Conservation (phyloP, 2,113 vertebrate species). For the Fulmarus glacialis region DNA sequence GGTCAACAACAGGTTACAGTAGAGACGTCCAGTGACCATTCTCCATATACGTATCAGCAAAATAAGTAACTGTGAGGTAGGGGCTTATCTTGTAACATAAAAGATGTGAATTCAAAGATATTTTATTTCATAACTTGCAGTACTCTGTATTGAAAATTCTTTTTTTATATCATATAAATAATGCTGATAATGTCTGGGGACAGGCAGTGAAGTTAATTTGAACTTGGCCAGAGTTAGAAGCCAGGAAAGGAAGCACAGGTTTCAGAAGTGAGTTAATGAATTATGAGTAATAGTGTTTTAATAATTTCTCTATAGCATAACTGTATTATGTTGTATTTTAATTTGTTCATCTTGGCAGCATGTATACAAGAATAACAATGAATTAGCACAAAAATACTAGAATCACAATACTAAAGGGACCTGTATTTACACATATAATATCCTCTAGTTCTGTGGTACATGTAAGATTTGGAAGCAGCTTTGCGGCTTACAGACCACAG, state of each 20-base stretch:
- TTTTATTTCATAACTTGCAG: neutral
- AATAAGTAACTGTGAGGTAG: constrained; percentile 93
- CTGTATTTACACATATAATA: neutral
- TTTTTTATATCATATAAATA: neutral
- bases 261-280: neutral
- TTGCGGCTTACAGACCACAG: neutral
- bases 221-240: neutral
- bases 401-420: neutral
- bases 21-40: constrained; percentile 92
- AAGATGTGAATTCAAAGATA: constrained; percentile 6
- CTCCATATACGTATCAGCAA: constrained; percentile 95
- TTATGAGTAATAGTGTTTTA: neutral
- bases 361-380: neutral
- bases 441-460: neutral
- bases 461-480: neutral
- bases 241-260: neutral
- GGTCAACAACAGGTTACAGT: constrained; percentile 88
- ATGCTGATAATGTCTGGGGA: neutral
- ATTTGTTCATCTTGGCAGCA: neutral
- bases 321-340: neutral
- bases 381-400: neutral
- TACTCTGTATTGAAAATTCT: neutral
- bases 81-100: neutral
- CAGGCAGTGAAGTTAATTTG: neutral
- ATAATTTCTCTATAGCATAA: neutral